These are phyloP conservation scores for Rhodophaea formosa DNA, from an alignment of 2,888 invertebrate genomes.

Conservation along the genomic window DNA sequence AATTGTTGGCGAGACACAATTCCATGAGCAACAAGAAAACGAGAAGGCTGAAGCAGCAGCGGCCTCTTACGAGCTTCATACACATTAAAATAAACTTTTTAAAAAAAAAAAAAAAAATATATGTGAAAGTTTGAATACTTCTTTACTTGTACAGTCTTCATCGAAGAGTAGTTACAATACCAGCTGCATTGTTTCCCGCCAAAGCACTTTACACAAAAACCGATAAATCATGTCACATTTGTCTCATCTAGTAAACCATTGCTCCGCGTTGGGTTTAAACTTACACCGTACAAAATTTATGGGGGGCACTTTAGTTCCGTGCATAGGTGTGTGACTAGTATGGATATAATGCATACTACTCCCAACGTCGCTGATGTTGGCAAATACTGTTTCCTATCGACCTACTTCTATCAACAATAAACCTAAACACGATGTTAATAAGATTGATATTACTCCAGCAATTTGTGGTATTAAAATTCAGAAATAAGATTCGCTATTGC, in stretches of 20 bases:
- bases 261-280: slow-evolving; percentile 56
- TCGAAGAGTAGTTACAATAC: no score
- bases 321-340: slow-evolving; percentile 56
- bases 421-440: slow-evolving; percentile 18
- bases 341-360: slow-evolving; percentile 30
- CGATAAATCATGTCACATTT: background rate
- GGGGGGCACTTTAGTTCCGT: slow-evolving; percentile 61
- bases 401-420: slow-evolving; percentile 5
- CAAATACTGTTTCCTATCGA: slow-evolving; percentile 25
- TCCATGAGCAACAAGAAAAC: no score
- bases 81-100: no score
- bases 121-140: no score
- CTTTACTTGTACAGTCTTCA: no score
- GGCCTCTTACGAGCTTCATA: no score
- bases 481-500: slow-evolving; percentile 15
- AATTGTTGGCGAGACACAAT: no score
- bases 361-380: slow-evolving; percentile 39
- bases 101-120: no score
- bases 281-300: slow-evolving; percentile 71
- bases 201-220: no score
- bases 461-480: slow-evolving; percentile 21
- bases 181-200: no score
- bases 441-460: slow-evolving; percentile 14
- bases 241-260: slow-evolving; percentile 38
- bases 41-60: no score